Conservation (phyloP, 2,888 invertebrate genomes). For the Andrena haemorrhoa region DNA sequence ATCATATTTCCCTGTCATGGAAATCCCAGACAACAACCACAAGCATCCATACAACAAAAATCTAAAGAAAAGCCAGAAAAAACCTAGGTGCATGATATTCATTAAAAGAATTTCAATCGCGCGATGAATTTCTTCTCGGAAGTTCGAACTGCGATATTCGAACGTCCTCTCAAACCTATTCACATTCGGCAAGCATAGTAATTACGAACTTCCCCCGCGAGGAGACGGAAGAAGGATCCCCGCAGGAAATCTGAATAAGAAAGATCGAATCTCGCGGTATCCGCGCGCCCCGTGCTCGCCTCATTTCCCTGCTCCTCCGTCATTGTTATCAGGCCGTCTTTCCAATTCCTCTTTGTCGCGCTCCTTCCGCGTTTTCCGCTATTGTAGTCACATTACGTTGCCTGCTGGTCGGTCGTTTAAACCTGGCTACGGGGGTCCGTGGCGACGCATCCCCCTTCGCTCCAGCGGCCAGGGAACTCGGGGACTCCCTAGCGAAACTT, state of each 20-base stretch:
- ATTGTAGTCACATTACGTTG: slow-evolving; percentile 51
- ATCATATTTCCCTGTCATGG: too few species aligned
- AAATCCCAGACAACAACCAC: too few species aligned
- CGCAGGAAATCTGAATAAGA: slow-evolving; percentile 48
- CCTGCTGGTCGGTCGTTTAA: slow-evolving; percentile 29
- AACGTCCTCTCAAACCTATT: slow-evolving; percentile 12
- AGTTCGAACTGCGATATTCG: neutral
- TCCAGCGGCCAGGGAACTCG: neutral
- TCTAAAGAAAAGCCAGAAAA: too few species aligned
- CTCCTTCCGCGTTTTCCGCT: slow-evolving; percentile 30
- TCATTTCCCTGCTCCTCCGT: slow-evolving; percentile 40
- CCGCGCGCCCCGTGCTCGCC: slow-evolving; percentile 15
- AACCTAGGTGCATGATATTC: too few species aligned
- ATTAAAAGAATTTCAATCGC: neutral
- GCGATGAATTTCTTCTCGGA: neutral
- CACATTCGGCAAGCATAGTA: slow-evolving; percentile 32
- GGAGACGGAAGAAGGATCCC: slow-evolving; percentile 29
- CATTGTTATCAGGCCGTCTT: slow-evolving; percentile 54
- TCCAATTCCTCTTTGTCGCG: slow-evolving; percentile 40
- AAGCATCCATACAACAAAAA: too few species aligned
- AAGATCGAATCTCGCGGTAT: slow-evolving; percentile 55
- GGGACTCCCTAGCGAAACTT: neutral
- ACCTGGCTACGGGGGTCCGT: slow-evolving; percentile 9
- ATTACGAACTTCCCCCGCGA: slow-evolving; percentile 35
- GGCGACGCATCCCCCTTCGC: neutral